A percentile compares a stretch with the other conserved stretches of the same genome.
phyloP scores from a whole-genome alignment of 35 echinoderm and acorn worm species.

The Apostichopus japonicus region DNA sequence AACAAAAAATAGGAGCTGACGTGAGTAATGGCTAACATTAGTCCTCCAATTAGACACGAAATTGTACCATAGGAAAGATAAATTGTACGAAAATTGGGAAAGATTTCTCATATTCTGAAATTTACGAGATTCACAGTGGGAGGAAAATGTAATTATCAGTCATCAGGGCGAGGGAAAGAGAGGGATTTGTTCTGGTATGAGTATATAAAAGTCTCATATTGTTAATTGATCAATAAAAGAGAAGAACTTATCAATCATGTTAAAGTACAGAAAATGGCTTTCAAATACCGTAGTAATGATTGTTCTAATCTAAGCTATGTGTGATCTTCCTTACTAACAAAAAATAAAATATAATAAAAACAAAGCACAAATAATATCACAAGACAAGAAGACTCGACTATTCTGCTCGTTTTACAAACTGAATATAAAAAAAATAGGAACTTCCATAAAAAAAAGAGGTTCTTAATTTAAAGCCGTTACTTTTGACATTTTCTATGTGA shows the following conservation, averaged over 20 bases:
- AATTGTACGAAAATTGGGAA: constrained; percentile 6
- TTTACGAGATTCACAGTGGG: not conserved
- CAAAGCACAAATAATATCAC: no score
- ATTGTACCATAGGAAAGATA: not conserved
- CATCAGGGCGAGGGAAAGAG: not conserved
- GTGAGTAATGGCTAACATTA: constrained; percentile 12
- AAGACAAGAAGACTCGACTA: no score
- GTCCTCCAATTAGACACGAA: constrained; percentile 7
- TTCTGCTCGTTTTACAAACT: no score
- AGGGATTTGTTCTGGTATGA: not conserved
- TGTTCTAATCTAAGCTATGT: no score
- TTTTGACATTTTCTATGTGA: no score
- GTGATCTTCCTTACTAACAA: no score
- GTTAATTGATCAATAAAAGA: not conserved
- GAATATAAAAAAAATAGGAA: no score
- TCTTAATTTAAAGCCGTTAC: no score
- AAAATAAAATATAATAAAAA: no score
- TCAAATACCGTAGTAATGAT: no score
- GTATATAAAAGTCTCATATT: not conserved
- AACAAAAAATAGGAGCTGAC: not conserved
- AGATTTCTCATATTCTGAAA: not conserved
- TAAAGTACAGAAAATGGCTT: not conserved
- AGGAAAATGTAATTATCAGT: constrained; percentile 1
- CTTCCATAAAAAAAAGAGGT: no score
- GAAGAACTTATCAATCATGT: not conserved